Percentiles rank a stretch among this genome's conserved stretches.
These are phyloP conservation scores for Octopus sinensis DNA, from an alignment of 1,140 invertebrate genomes.

Conservation along the genomic window DNA sequence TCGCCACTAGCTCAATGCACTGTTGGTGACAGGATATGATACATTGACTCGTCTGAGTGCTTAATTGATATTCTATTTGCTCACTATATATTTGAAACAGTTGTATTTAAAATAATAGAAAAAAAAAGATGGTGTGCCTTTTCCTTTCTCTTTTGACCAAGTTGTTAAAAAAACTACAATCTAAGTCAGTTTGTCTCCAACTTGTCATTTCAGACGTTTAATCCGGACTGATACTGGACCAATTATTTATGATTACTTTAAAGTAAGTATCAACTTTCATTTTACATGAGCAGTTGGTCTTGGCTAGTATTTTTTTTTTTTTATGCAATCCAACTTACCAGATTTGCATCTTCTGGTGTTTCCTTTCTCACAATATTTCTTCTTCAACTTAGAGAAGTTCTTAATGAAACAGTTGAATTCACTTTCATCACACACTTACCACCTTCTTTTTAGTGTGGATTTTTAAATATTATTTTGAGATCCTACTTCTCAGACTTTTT, in stretches of 20 bases:
- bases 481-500: too few relatives aligned
- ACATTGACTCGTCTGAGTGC: too few relatives aligned
- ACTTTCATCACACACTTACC: neutral
- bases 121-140: too few relatives aligned
- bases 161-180: too few relatives aligned
- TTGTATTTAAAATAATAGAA: too few relatives aligned
- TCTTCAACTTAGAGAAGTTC: neutral
- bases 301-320: neutral
- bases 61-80: too few relatives aligned
- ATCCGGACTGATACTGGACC: constrained; percentile 36
- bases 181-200: neutral
- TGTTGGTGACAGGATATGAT: too few relatives aligned
- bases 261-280: constrained; percentile 25
- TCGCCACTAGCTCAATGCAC: too few relatives aligned
- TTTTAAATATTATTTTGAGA: too few relatives aligned
- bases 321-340: neutral
- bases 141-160: too few relatives aligned
- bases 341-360: neutral
- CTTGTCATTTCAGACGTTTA: constrained; percentile 29
- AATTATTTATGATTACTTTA: constrained; percentile 42
- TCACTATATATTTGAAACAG: too few relatives aligned
- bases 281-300: too few relatives aligned
- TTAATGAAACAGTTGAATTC: neutral
- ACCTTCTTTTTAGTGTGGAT: neutral
- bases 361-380: neutral